Base-by-base conservation (phyloP, 2,888 invertebrate species). In the Drosophila tanythrix region DNA sequence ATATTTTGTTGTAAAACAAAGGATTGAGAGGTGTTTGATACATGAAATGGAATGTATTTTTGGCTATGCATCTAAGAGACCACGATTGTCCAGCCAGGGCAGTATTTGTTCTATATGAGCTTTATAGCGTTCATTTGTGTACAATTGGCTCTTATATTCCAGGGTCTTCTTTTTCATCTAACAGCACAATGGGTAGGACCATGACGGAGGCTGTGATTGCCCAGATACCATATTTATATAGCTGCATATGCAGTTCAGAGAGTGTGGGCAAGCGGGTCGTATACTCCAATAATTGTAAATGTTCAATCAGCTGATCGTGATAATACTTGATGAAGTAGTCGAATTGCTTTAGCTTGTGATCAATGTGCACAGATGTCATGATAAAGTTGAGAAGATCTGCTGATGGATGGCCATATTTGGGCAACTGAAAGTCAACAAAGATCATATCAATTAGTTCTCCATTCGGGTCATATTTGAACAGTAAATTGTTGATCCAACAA, bases 301-400 rank as follows among this genome's bases (percentile, higher is more conserved):
- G 82, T 5, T 90, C 76, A 3, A 82, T 78, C 48, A 93, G 68
- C 46, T 92, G 74, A 31, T 92, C 89, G 55, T 92, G 77, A 53
- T 93, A 93, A 61, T 85, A 91, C 50, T 90, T 87, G 46, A 93
- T 61, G 27, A 93, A 90, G 27, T 86, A 89, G 38, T 93, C 93
- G 56, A 91, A 93, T 2, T 90, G 46, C 1, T 81, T 74, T 0
- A 92, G 56, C 76, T 93, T 92, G 27, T 88, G 70, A 38, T 92
- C 90, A 27, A 90, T 82, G 51, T 82, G 82, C 3, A 90, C 81
- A 0, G 92, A 93, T 1, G 92, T 87, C 36, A 93, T 69, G 2
- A 93, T 71, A 4, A 93, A 88, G 62, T 92, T 92, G 11, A 86
- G 78, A 21, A 93, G 66, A 73, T 93, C 93, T 21, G 86, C 68